Base-by-base conservation (phyloP, 2,797 vertebrate species). In the Onychomys arenicola region DNA sequence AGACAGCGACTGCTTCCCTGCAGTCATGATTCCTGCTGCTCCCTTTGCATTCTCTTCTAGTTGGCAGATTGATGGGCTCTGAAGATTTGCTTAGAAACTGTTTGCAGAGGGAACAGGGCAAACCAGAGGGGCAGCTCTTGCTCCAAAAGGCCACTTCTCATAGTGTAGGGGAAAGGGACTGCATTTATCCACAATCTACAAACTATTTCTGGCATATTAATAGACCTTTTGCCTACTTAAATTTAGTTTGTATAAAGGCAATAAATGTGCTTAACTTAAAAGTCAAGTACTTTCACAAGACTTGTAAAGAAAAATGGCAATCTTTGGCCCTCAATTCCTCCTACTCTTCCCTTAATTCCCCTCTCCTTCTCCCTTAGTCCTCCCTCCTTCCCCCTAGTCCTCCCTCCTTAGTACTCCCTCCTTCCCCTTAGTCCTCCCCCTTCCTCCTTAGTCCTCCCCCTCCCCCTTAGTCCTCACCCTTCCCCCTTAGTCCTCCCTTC, bases 201-300 rank as follows among this genome's bases (percentile, higher is more conserved):
- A 97, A 97, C 96, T 90, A 96, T 94, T 90, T 93, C 82, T 96
- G 97, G 95, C 96, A 96, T 89, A 95, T 97, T 97, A 91, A 97
- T 96, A 95, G 95, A 52, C 81, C 73, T 95, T 91, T 96, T 93
- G 80, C 95, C 95, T 93, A 89, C 94, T 97, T 95, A 93, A 87
- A 61, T 97, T 84, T 93, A 90, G 95, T 95, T 94, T 96, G 69
- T 90, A 88, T 91, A 94, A 95, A 92, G 43, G 95, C 86, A 96
- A 85, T 96, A 93, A 87, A 96, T 81, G 87, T 90, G 69, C 77
- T 95, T 96, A 91, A 55, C 95, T 97, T 97, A 86, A 94, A 97
- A 94, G 97, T 96, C 82, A 91, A 97, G 69, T 67, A 65, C 76
- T 95, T 83, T 86, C 82, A 90, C 6, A 91, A 86, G 59, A 89